Base-by-base conservation (phyloP, 2,888 invertebrate genomes). In the Cheilosia vulpina region DNA sequence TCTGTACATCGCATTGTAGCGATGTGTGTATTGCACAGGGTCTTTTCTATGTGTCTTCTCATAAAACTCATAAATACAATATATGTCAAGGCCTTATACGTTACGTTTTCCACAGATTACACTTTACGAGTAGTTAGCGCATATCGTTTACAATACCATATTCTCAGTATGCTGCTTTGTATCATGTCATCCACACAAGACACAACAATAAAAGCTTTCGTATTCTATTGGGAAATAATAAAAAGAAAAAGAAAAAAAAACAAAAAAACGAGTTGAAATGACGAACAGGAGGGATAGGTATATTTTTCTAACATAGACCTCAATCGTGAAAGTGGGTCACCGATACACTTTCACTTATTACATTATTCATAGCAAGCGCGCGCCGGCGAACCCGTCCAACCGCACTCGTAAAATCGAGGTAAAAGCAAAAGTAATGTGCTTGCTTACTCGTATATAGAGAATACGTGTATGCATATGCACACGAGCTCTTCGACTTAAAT, bases 301-400 rank as follows among this genome's bases (percentile, higher is more conserved):
- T 62, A 81, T 76, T 81, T 90, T 90, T 92, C 95, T 95, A 96
- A 96, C 96, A 96, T 96, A 96, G 96, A 96, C 96, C 96, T 96
- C 96, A 96, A 96, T 96, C 95, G 95, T 94, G 95, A 96, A 97
- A 96, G 96, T 96, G 95, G 96, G 96, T 96, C 96, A 96, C 94
- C 94, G 94, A 94, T 94, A 96, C 95, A 96, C 96, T 96, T 96
- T 96, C 96, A 96, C 96, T 96, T 95, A 95, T 96, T 95, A 95
- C 95, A 95, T 95, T 94, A 95, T 94, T 90, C 90, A 90, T 81
- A 68, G 65, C 58, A 71, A 81, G 81, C 81, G 85, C 87, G 87
- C 87, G 88, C 87, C 82, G 87, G 87, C 87, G 71, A 81, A 81
- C 85, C 80, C 87, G 87, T 82, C 69, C 80, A 82, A 85, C 83